These are phyloP conservation scores for Montipora sp. DNA, from an alignment of 64 coral and sea anemone species.

Conservation along the genomic window DNA sequence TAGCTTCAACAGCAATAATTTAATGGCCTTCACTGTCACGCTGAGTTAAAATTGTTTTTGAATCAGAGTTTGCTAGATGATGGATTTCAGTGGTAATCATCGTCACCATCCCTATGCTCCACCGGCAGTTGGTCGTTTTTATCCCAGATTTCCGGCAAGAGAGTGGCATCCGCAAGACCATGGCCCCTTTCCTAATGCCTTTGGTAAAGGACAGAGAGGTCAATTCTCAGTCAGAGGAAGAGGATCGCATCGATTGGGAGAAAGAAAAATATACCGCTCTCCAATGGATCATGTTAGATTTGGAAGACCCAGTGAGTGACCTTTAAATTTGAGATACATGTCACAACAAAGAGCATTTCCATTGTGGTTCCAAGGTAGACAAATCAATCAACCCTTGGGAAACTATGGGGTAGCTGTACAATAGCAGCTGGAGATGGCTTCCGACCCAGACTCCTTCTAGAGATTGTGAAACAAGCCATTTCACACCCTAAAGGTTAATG, in stretches of 20 bases:
- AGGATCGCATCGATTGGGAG: neutral
- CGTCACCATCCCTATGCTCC: neutral
- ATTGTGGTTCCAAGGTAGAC: constrained; percentile 31
- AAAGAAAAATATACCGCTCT: neutral
- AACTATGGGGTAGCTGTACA: neutral
- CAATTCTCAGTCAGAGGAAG: neutral
- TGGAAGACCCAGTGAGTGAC: neutral
- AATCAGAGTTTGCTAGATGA: neutral
- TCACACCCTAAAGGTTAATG: constrained; percentile 5
- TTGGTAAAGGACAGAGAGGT: neutral
- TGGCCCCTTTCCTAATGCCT: neutral
- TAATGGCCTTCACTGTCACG: neutral
- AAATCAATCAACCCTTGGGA: constrained; percentile 13
- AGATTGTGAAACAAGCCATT: constrained; percentile 2
- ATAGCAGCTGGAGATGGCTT: too few relatives aligned
- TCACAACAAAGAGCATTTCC: neutral
- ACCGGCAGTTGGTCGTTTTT: neutral
- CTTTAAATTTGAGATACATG: neutral
- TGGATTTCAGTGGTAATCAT: constrained; percentile 27
- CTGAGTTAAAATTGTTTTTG: neutral
- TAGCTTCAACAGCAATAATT: too few relatives aligned
- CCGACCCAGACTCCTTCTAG: neutral
- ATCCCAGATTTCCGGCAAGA: neutral
- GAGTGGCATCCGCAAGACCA: neutral
- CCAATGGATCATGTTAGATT: neutral